Base-by-base conservation (phyloP, 2,797 vertebrate genomes). In the Paguma larvata region DNA sequence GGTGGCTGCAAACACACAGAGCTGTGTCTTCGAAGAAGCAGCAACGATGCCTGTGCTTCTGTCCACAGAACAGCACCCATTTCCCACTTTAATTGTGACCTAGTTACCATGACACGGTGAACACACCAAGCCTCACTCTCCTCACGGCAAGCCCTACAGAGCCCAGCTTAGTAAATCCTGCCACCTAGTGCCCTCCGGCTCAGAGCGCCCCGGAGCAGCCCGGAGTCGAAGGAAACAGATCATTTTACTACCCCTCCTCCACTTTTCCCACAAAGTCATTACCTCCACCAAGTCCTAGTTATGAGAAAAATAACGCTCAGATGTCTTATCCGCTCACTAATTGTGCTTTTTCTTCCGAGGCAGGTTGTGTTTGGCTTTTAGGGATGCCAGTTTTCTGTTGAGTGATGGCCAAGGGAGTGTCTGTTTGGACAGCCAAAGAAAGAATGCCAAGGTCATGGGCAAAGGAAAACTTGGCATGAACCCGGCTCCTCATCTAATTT, bases 321-420 rank as follows among this genome's bases (percentile, higher is more conserved):
- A 10, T 84, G 85, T 89, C 68, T 41, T 75, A 30, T 65, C 62
- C 89, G 70, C 27, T 73, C 73, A 3, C 48, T 73, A 10, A 21
- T 51, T 85, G 59, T 93, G 79, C 75, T 89, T 93, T 78, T 62
- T 48, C 65, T 82, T 77, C 38, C 5, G 27, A 95, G 72, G 27
- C 5, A 23, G 62, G 84, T 80, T 96, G 80, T 89, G 85, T 73
- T 51, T 78, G 93, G 59, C 51, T 94, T 75, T 86, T 27, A 25
- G 32, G 41, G 32, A 83, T 34, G 95, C 95, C 95, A 92, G 41
- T 63, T 94, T 93, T 95, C 95, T 97, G 87, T 82, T 90, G 92
- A 85, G 13, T 3, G 48, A 2, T 5, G 15, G 94, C 96, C 96
- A 97, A 80, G 65, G 86, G 87, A 94, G 87, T 92, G 85, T 78